Base-by-base conservation (phyloP, 2,888 invertebrate genomes). In the Calameuta filiformis region DNA sequence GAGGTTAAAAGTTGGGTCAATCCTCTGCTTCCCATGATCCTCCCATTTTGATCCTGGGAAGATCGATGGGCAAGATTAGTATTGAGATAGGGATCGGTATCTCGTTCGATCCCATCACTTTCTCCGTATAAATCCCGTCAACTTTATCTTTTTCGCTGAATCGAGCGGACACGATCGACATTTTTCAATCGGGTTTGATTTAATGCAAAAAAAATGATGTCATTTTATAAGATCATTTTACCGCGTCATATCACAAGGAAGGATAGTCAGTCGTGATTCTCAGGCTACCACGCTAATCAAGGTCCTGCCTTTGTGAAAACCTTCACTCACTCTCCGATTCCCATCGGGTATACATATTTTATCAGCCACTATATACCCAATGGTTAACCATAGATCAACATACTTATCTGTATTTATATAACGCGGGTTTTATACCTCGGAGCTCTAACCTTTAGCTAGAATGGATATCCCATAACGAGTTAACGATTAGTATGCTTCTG, bases 51-150 rank as follows among this genome's bases (percentile, higher is more conserved):
- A 81, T 81, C 83, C 86, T 88, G 87, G 83, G 86, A 87, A 89
- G 89, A 89, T 89, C 86, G 85, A 89, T 79, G 81, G 82, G 75
- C 81, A 69, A 73, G 75, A 78, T 78, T 68, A 31, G 15, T 40
- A 40, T 40, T 56, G 82, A 81, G 89, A 89, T 89, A 88, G 81
- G 81, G 85, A 89, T 89, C 89, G 87, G 87, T 84, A 87, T 88
- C 86, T 88, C 84, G 83, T 79, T 82, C 82, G 85, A 87, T 89
- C 87, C 89, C 87, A 87, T 89, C 89, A 88, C 89, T 89, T 89
- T 89, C 89, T 89, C 89, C 82, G 78, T 23, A 37, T 40, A 40
- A 15, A 40, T 40, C 40, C 40, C 40, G 6, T 40, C 40, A 40
- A 6, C 15, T 40, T 40, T 40, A 40, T 40, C 40, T 40, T 40